Evolutionary conservation across 2,888 invertebrate species (phyloP), one percentile per base, ranked within the genome.

Genomic region (Chaitophorus viminalis): DNA sequence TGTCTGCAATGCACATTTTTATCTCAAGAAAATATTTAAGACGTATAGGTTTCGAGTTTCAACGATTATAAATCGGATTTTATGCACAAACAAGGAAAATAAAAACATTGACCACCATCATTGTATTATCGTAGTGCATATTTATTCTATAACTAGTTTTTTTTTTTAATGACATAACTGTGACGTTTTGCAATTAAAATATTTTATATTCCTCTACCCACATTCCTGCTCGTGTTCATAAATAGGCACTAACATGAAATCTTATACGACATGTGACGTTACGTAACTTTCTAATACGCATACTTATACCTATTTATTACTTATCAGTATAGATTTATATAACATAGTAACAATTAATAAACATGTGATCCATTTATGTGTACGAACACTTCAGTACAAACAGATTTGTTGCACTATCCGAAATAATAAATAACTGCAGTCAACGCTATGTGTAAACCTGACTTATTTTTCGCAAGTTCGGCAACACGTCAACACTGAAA

Each of bases 181-280:
- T 72, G 29, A 72, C 70, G 36, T 78, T 86, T 78, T 78, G 86
- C 78, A 72, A 86, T 86, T 86, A 72, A 54, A 86, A 79, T 21
- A 21, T 60, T 3, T 60, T 70, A 46, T 60, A 9, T 72, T 36
- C 70, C 21, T 78, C 78, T 72, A 54, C 86, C 86, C 86, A 72
- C 78, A 78, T 86, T 70, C 76, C 46, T 46, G 33, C 33, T 70
- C 74, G 36, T 82, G 54, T 74, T 36, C 4, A n/a, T n/a, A 52
- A 70, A 52, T 52, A 72, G 52, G 8, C 33, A 36, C 74, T 54
- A 82, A 74, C 74, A 54, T 74, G 72, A 82, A 82, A 74, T 74
- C 33, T 83, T 83, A 75, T 72, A 11, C 1, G 72, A 82, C 72
- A 68, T 68, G 29, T 29, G 68, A 68, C 29, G 29, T 68, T 68